A percentile compares a stretch with the other conserved stretches of the same genome.
Conservation (phyloP, 1,140 invertebrate genomes). For the Nasonia giraulti region DNA sequence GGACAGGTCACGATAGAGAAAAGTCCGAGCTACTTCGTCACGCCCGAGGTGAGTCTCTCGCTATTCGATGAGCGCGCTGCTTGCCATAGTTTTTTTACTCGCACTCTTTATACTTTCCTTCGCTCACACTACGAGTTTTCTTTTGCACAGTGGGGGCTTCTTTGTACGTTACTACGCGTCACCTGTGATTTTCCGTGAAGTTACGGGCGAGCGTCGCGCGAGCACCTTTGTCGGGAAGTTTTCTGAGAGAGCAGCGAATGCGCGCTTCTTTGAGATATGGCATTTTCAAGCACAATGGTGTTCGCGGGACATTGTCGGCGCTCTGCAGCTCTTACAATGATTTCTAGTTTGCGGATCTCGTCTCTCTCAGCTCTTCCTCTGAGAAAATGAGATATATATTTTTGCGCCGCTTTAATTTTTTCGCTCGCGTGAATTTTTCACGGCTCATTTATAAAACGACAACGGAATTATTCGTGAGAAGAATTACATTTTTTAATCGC, state of each 20-base stretch:
- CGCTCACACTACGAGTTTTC: neutral
- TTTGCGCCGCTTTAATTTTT: neutral
- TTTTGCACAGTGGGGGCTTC: neutral
- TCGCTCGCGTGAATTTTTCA: too few species aligned
- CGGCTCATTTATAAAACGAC: too few species aligned
- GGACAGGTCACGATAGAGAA: constrained; percentile 97
- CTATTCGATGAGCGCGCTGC: neutral
- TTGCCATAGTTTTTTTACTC: neutral
- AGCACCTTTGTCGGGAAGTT: neutral
- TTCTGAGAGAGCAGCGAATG: neutral
- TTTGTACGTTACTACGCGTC: neutral
- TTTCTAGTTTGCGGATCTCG: neutral
- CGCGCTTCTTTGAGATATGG: neutral
- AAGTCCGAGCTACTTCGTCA: constrained; percentile 97
- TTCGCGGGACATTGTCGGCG: neutral
- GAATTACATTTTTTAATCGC: too few species aligned
- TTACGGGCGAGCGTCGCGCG: neutral
- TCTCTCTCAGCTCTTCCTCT: neutral
- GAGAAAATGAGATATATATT: neutral
- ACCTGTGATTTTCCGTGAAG: neutral
- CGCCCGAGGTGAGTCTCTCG: constrained; percentile 86
- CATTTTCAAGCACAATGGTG: neutral
- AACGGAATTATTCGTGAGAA: too few species aligned
- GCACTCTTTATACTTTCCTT: constrained; percentile 32
- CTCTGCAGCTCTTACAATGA: neutral